Percentiles rank a stretch among this genome's conserved stretches.
Conservation (phyloP, 2,888 invertebrate genomes). For the Gandaritis pyraliata region DNA sequence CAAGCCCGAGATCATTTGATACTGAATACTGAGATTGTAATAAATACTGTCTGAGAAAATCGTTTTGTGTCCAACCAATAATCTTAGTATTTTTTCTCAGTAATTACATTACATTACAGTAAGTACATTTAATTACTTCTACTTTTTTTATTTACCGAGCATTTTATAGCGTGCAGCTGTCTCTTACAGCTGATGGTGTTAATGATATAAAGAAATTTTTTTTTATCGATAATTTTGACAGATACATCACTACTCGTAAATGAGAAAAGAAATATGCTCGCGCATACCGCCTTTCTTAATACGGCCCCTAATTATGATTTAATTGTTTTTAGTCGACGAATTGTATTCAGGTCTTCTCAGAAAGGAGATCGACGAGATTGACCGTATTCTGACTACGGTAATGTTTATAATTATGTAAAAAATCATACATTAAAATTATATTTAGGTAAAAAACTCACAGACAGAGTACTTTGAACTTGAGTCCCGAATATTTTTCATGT, state of each 20-base stretch:
- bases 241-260: constrained; percentile 60
- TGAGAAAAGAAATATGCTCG: constrained; percentile 39
- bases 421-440: background rate
- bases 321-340: constrained; percentile 79
- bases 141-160: no score
- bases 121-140: no score
- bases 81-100: no score
- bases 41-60: no score
- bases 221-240: constrained; percentile 29
- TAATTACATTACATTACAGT: no score
- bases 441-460: no score
- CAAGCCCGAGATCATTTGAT: no score
- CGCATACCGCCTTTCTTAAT: constrained; percentile 69
- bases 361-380: constrained; percentile 48
- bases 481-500: no score
- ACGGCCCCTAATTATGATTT: constrained; percentile 80
- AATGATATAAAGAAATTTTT: background rate
- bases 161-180: no score
- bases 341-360: constrained; percentile 67
- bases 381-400: constrained; percentile 24
- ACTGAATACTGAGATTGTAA: no score
- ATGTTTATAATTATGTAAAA: constrained; percentile 18
- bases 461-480: no score
- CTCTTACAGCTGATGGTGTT: background rate
- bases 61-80: no score